Base-by-base conservation (phyloP, 37 sponge, comb jelly and placozoan species). In the Tethya wilhelma region DNA sequence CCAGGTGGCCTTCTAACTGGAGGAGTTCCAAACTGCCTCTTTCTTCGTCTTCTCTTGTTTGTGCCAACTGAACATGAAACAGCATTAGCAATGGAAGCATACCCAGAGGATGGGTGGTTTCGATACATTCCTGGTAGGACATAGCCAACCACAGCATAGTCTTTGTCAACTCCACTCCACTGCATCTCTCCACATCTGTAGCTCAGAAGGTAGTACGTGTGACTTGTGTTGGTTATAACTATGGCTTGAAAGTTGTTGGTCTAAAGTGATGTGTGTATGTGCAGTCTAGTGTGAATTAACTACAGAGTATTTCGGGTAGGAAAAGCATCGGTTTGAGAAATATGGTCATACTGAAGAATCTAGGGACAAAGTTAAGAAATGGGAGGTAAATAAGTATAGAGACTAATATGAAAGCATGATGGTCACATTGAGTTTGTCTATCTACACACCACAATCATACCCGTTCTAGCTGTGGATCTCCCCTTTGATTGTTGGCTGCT, bases 171-270 rank as follows among this genome's bases (percentile, higher is more conserved):
- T n/a, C 23, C 69, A 67, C 69, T 67, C 69, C 69, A 67, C n/a
- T 67, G 69, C 11, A 67, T 23, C 14, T 67, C 69, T 7, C 40
- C 69, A 67, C 69, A 67, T 14, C 7, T 67, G n/a, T 67, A 67
- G n/a, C 39, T 34, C 9, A 67, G 33, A 23, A 67, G 4, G n/a
- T 14, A 8, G 42, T 36, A 67, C 12, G 69, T 39, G 14, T 39
- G 42, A 12, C 19, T 9, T 7, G 14, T 23, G 23, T 67, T 40
- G 11, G 40, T 67, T 8, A 67, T 40, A 38, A 67, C 42, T 23
- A 67, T 34, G 17, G 42, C 40, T 67, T 67, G 69, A 34, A 23
- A 67, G n/a, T 34, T 67, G n/a, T 67, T 67, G 7, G 23, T 23
- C 69, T 67, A 40, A n/a, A n/a, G n/a, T n/a, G n/a, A n/a, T n/a